A percentile compares a stretch with the other conserved stretches of the same genome.
phyloP scores from a whole-genome alignment of 2,797 vertebrate species.

The Furcifer pardalis region DNA sequence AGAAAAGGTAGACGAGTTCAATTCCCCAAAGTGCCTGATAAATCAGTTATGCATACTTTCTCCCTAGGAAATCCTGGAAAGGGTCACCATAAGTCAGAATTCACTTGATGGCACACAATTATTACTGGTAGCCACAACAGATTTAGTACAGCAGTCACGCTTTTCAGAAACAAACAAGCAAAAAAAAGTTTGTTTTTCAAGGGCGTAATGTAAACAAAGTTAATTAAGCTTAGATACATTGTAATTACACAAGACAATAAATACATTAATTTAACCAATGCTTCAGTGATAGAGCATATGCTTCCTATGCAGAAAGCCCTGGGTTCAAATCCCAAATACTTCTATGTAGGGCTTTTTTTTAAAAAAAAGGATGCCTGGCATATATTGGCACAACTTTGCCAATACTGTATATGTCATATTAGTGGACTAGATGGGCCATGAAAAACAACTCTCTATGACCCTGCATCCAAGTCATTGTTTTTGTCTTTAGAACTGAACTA shows the following conservation, averaged over 20 bases:
- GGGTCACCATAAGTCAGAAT: too few relatives aligned
- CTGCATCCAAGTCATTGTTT: background rate
- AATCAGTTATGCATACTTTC: too few relatives aligned
- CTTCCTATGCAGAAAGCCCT: too few relatives aligned
- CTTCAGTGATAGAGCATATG: background rate
- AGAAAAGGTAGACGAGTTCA: too few relatives aligned
- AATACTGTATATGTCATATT: background rate
- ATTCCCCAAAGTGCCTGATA: too few relatives aligned
- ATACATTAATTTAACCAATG: background rate
- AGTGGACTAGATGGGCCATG: too few relatives aligned
- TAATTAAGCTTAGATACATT: background rate
- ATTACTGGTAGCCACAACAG: background rate
- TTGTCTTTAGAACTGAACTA: background rate
- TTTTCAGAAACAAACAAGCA: background rate
- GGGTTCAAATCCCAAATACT: too few relatives aligned
- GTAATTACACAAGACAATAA: background rate
- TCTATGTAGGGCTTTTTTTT: too few relatives aligned
- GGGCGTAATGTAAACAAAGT: background rate
- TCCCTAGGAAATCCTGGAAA: too few relatives aligned
- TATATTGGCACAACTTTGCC: too few relatives aligned
- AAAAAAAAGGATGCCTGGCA: too few relatives aligned
- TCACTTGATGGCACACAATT: too few relatives aligned
- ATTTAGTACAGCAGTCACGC: background rate
- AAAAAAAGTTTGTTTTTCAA: background rate
- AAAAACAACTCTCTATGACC: background rate